Evolutionary conservation across 2,113 vertebrate genomes (phyloP), one percentile per base, ranked within the genome.

Genomic region (Cyanoliseus patagonus): DNA sequence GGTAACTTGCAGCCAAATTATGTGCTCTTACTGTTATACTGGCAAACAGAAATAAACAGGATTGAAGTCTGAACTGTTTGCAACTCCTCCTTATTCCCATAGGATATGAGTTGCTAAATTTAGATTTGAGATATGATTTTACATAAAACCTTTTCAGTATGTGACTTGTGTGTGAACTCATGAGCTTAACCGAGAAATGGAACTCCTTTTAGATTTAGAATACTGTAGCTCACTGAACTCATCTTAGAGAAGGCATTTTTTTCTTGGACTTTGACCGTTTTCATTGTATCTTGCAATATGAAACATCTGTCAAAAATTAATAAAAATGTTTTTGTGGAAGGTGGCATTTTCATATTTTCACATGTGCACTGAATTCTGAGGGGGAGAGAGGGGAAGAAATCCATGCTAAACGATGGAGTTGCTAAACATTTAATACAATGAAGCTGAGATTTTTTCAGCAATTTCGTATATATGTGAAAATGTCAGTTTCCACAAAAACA

Each of bases 361-460:
- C 2, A 1, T 49, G 8, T 57, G 9, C 85, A 52, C 24, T 66
- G 66, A 88, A 83, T 85, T 72, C 59, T 27, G 14, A 6, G 4
- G 9, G 7, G 1, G 0, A 1, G 4, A 17, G 49, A 42, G 10
- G 9, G 3, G 18, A 13, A 20, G 4, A 23, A 74, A 83, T 42
- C 33, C 10, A 22, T 35, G 12, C 19, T 90, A 94, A 96, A 88
- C 81, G 73, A 83, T 94, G 53, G 30, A 55, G 30, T 33, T 35
- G 15, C 23, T 90, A 94, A 96, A 88, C 86, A 83, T 87, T 93
- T 95, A 79, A 94, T 76, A 42, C 6, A 47, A 33, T 0, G 7
- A 57, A 88, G 28, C 17, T 55, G 13, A 2, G 17, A 24, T 77
- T 84, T 61, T 76, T 79, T 31, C 31, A 90, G 13, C 25, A 52